These are phyloP conservation scores for Odontocolon sp. DNA, from an alignment of 2,888 invertebrate species.

Conservation along the genomic window DNA sequence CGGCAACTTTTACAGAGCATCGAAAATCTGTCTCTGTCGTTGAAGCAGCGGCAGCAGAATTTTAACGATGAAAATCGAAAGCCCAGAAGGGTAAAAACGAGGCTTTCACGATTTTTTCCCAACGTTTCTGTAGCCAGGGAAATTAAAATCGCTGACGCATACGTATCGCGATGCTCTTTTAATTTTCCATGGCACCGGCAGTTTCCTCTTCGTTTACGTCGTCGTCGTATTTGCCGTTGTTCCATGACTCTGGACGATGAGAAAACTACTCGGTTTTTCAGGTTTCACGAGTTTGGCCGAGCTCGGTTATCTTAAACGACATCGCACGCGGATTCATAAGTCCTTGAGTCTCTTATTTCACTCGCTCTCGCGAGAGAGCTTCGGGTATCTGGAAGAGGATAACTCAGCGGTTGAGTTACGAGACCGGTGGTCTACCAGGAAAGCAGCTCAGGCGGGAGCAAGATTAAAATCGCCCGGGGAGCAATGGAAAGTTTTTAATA, in stretches of 20 bases:
- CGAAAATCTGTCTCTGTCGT: conserved; percentile 13
- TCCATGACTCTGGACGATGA: conserved; percentile 6
- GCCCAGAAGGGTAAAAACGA: conserved; percentile 8
- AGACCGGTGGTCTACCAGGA: conserved; percentile 44
- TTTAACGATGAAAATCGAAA: conserved; percentile 60
- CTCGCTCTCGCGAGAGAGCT: not conserved
- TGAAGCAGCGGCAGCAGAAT: conserved; percentile 34
- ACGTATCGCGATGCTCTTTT: conserved; percentile 24
- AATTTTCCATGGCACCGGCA: conserved; percentile 13
- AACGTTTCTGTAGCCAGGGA: conserved; percentile 9
- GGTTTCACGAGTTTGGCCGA: not conserved
- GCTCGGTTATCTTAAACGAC: conserved; percentile 32
- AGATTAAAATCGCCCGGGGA: conserved; percentile 75
- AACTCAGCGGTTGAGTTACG: conserved; percentile 20
- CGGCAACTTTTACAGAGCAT: conserved; percentile 26
- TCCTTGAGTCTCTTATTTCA: conserved; percentile 29
- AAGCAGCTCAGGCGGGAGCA: conserved; percentile 44
- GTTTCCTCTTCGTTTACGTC: no score
- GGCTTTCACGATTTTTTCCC: conserved; percentile 17
- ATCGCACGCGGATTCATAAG: conserved; percentile 34
- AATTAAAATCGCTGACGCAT: conserved; percentile 54
- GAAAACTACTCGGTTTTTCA: conserved; percentile 31
- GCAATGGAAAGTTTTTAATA: conserved; percentile 76
- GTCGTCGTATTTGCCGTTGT: conserved; percentile 1
- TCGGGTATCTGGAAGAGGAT: not conserved